Conservation (phyloP, 1,140 invertebrate genomes). For the Halyomorpha halys region DNA sequence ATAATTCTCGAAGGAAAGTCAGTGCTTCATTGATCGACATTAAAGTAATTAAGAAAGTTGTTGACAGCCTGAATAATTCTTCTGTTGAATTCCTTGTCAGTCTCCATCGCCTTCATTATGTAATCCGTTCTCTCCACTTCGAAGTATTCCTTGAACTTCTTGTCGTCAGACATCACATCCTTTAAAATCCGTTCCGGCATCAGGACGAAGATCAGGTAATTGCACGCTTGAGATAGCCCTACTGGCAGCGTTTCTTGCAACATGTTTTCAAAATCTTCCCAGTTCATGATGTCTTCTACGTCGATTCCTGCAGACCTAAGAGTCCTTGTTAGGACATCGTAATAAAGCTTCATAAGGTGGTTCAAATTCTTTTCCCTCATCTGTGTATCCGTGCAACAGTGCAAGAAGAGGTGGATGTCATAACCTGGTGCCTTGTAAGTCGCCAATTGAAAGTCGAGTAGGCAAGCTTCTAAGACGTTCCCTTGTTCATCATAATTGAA, state of each 20-base stretch:
- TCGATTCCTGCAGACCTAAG: background rate
- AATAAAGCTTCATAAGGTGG: constrained; percentile 7
- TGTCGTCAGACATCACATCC: background rate
- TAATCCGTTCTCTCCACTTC: background rate
- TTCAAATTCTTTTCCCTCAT: background rate
- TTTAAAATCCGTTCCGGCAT: constrained; percentile 9
- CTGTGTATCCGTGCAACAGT: background rate
- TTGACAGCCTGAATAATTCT: too few species aligned
- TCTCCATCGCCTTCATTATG: background rate
- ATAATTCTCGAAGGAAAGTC: too few species aligned
- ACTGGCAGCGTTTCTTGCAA: background rate
- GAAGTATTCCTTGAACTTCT: background rate
- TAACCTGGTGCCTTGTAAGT: background rate
- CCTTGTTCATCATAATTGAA: constrained; percentile 8
- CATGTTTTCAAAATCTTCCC: constrained; percentile 1
- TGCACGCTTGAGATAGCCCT: background rate
- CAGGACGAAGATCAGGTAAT: constrained; percentile 12
- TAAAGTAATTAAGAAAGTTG: too few species aligned
- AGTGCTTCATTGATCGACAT: too few species aligned
- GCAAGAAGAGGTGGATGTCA: constrained; percentile 14
- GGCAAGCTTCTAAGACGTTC: background rate
- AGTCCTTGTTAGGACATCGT: background rate
- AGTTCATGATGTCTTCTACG: background rate
- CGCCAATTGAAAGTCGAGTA: constrained; percentile 17
- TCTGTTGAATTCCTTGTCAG: too few species aligned